These are phyloP conservation scores for Volucella inflata DNA, from an alignment of 2,888 invertebrate genomes.

Conservation along the genomic window DNA sequence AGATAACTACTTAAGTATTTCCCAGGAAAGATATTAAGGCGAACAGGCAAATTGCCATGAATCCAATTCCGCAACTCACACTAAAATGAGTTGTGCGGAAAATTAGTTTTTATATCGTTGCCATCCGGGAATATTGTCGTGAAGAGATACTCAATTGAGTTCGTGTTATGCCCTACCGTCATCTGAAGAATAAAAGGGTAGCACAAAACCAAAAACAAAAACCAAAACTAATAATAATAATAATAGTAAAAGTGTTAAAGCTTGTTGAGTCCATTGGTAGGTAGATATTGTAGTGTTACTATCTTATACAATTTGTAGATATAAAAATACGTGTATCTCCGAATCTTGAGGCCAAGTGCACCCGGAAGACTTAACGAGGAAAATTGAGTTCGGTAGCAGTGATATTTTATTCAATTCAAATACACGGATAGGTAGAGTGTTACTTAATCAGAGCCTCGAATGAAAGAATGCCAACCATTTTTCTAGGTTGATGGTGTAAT, in stretches of 20 bases:
- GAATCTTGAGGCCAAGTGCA: constrained; percentile 37
- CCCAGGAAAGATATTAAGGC: constrained; percentile 60
- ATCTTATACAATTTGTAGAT: too few species aligned
- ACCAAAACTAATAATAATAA: neutral
- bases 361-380: constrained; percentile 29
- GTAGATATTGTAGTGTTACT: neutral
- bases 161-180: constrained; percentile 3
- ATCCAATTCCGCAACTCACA: constrained; percentile 56
- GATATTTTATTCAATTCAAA: too few species aligned
- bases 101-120: constrained; percentile 58
- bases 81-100: constrained; percentile 62
- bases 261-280: constrained; percentile 37
- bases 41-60: constrained; percentile 60
- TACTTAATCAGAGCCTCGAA: too few species aligned
- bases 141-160: constrained; percentile 36
- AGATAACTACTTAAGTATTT: constrained; percentile 56
- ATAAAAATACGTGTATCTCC: too few species aligned
- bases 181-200: constrained; percentile 25
- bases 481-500: too few species aligned
- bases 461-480: too few species aligned
- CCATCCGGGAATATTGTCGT: constrained; percentile 62
- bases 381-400: neutral
- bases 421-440: too few species aligned
- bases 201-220: constrained; percentile 17
- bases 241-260: constrained; percentile 18